phyloP scores from a whole-genome alignment of 2,113 vertebrate genomes.

The Suricata suricatta region DNA sequence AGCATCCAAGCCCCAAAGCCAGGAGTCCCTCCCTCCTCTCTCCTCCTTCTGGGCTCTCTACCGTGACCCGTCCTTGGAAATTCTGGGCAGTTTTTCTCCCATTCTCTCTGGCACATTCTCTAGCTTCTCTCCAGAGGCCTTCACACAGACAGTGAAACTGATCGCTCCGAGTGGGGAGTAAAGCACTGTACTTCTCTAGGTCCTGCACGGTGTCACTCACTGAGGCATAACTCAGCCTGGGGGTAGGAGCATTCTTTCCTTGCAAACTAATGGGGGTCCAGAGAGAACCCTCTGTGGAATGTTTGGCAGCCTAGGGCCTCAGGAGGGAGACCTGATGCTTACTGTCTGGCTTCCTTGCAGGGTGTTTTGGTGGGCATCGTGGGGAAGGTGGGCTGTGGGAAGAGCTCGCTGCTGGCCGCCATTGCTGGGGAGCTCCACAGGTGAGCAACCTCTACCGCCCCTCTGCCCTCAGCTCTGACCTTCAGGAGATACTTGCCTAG shows the following conservation, averaged over 20 bases:
- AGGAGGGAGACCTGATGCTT: neutral
- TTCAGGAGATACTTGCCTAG: neutral
- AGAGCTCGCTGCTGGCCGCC: conserved; percentile 94
- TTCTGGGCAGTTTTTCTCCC: neutral
- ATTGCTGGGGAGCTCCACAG: conserved; percentile 94
- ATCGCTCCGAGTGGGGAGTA: neutral
- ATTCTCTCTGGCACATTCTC: neutral
- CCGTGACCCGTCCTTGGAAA: neutral
- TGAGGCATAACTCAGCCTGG: neutral
- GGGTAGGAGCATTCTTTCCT: neutral
- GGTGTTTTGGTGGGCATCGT: conserved; percentile 93
- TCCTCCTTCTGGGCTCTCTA: neutral
- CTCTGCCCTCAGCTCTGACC: neutral
- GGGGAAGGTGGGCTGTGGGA: conserved; percentile 96
- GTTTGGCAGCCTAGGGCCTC: neutral
- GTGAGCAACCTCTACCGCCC: conserved; percentile 79
- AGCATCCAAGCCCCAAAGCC: neutral
- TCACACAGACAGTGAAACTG: neutral
- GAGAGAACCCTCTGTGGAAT: neutral
- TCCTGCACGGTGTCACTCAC: no score
- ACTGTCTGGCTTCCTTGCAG: conserved; percentile 82
- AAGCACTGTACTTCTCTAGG: neutral
- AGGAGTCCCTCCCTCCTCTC: neutral
- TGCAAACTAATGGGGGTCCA: neutral
- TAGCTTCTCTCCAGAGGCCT: neutral